Percentiles rank a stretch among this genome's conserved stretches.
Conservation (phyloP, 2,888 invertebrate species). For the Pycnomerus fuliginosus region DNA sequence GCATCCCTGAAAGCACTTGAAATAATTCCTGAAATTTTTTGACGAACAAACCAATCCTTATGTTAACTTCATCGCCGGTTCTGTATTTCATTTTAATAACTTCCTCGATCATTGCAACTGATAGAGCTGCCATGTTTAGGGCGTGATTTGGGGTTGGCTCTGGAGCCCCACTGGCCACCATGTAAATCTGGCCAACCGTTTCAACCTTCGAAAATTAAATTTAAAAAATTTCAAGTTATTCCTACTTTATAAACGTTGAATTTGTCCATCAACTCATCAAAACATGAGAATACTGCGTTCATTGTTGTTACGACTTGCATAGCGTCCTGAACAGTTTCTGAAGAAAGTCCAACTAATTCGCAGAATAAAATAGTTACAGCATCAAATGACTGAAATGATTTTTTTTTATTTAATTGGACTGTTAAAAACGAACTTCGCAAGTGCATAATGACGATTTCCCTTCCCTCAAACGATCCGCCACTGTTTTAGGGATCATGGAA, state of each 20-base stretch:
- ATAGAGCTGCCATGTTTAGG: slow-evolving; percentile 73
- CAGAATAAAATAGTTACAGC: slow-evolving; percentile 78
- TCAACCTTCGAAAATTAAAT: too few relatives aligned
- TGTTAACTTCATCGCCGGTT: slow-evolving; percentile 60
- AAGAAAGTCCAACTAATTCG: slow-evolving; percentile 64
- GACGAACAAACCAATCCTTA: slow-evolving; percentile 60
- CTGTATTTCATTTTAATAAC: slow-evolving; percentile 66
- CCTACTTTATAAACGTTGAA: slow-evolving; percentile 88
- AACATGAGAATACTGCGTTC: slow-evolving; percentile 82
- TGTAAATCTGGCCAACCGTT: slow-evolving; percentile 89
- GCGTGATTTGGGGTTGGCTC: slow-evolving; percentile 74
- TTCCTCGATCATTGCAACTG: slow-evolving; percentile 70
- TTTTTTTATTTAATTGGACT: slow-evolving; percentile 3
- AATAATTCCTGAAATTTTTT: background rate
- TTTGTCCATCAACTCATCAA: slow-evolving; percentile 80
- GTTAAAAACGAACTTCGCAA: slow-evolving; percentile 63
- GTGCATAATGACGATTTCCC: slow-evolving; percentile 77
- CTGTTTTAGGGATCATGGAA: slow-evolving; percentile 87
- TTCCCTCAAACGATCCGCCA: slow-evolving; percentile 77
- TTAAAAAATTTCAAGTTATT: too few relatives aligned
- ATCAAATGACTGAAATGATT: slow-evolving; percentile 66
- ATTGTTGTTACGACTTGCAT: slow-evolving; percentile 83
- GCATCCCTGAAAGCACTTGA: slow-evolving; percentile 59
- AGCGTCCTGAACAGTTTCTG: slow-evolving; percentile 60
- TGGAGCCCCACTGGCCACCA: slow-evolving; percentile 89